Percentiles rank a stretch among this genome's conserved stretches.
phyloP scores from a whole-genome alignment of 2,888 invertebrate genomes.

The Aphelenchoides bicaudatus region DNA sequence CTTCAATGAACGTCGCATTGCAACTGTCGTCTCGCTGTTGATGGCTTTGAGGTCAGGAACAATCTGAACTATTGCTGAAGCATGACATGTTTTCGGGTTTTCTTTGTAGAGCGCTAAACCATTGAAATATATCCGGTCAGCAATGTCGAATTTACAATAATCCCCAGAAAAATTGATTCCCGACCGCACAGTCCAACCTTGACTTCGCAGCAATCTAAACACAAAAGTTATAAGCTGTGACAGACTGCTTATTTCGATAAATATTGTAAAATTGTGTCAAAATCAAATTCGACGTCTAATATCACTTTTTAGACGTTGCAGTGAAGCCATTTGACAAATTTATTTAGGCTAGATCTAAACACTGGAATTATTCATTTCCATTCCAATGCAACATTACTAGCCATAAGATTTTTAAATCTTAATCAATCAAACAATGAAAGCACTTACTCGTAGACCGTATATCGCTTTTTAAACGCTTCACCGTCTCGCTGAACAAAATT shows the following conservation, averaged over 20 bases:
- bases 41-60: not conserved
- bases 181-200: constrained; percentile 8
- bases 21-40: not conserved
- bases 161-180: not conserved
- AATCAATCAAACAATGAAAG: no score
- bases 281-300: constrained; percentile 1
- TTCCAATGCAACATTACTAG: constrained; percentile 1
- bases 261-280: not conserved
- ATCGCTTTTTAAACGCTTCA: not conserved
- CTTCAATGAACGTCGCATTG: not conserved
- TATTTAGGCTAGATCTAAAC: not conserved
- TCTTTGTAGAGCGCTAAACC: constrained; percentile 11
- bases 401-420: not conserved
- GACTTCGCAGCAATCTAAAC: constrained; percentile 1
- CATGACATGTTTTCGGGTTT: not conserved
- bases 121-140: no score
- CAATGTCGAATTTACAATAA: not conserved
- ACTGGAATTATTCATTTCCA: not conserved
- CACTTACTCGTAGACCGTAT: constrained; percentile 7
- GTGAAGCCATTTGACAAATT: constrained; percentile 7
- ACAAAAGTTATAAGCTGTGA: not conserved
- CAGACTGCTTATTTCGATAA: no score
- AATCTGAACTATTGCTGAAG: constrained; percentile 1
- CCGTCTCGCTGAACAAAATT: not conserved
- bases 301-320: not conserved